phyloP scores from a whole-genome alignment of 1,140 invertebrate species.

The Dendrolimus kikuchii region DNA sequence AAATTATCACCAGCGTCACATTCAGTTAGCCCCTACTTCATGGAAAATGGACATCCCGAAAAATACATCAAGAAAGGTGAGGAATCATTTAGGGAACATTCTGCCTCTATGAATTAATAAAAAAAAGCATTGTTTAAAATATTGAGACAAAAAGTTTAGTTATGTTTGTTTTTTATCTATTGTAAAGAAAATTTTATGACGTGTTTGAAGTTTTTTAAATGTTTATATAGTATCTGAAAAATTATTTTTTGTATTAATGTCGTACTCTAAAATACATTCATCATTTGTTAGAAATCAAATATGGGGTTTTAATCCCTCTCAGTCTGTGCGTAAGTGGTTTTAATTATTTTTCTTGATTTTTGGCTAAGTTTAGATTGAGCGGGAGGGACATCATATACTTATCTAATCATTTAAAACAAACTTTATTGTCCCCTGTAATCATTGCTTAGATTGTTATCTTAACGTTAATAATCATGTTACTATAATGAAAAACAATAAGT shows the following conservation, averaged over 20 bases:
- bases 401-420: no score
- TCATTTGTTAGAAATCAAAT: conserved; percentile 63
- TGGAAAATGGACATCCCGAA: conserved; percentile 75
- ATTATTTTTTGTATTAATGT: conserved; percentile 33
- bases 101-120: no score
- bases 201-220: not conserved
- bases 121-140: no score
- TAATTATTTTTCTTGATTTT: not conserved
- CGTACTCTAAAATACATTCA: conserved; percentile 52
- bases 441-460: no score
- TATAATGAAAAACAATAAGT: no score
- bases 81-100: conserved; percentile 1
- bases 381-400: no score
- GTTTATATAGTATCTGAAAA: not conserved
- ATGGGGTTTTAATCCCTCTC: conserved; percentile 55
- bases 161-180: no score
- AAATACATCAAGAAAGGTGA: conserved; percentile 78
- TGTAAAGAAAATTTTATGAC: no score
- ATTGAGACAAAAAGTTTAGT: no score
- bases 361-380: not conserved
- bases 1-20: conserved; percentile 67
- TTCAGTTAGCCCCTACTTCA: conserved; percentile 78
- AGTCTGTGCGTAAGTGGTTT: conserved; percentile 48
- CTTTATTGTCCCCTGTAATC: no score
- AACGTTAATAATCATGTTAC: no score